Evolutionary conservation across 2,888 invertebrate species (phyloP), one percentile per base, ranked within the genome.

Genomic region (Cryptus viduatorius): DNA sequence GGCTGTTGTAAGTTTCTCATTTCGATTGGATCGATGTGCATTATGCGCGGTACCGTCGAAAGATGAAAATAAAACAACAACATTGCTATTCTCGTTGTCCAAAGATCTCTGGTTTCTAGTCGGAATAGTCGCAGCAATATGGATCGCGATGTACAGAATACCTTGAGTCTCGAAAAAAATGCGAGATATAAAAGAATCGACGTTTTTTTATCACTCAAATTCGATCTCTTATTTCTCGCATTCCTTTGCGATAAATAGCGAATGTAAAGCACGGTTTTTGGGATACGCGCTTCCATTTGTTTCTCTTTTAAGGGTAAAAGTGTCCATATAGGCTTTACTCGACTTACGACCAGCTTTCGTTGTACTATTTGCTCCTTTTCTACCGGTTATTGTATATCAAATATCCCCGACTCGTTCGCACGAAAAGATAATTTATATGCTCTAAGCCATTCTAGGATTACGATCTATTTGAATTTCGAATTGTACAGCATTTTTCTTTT

Each of bases 401-500:
- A 65, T 67, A 16, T 7, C 53, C 48, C 14, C 19, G 14, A 14
- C 61, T 69, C 69, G 50, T 83, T 53, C 65, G 29, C 67, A 14
- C 59, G 31, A 80, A 16, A 67, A 76, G 31, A 44, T 44, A 19
- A 67, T 67, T 31, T 50, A 56, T 29, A 42, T 16, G 67, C 44
- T 46, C 16, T 42, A 42, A 31, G 42, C 14, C 14, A 61, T 72
- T 16, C 31, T 53, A 48, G 37, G 12, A 48, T 78, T 81, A 69
- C 16, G 37, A 61, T 79, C 37, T 61, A 29, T 72, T 68, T 61
- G 16, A 59, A 59, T 73, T 77, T 56, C 56, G 65, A 67, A 64
- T 24, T 83, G 83, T 83, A 83, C 81, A 78, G 84, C 71, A 65
- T 84, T 77, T 80, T 79, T 50, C 16, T 53, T 16, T 53, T 14